Evolutionary conservation across 2,797 vertebrate genomes (phyloP).

Genomic region (Delichon dasypus): DNA sequence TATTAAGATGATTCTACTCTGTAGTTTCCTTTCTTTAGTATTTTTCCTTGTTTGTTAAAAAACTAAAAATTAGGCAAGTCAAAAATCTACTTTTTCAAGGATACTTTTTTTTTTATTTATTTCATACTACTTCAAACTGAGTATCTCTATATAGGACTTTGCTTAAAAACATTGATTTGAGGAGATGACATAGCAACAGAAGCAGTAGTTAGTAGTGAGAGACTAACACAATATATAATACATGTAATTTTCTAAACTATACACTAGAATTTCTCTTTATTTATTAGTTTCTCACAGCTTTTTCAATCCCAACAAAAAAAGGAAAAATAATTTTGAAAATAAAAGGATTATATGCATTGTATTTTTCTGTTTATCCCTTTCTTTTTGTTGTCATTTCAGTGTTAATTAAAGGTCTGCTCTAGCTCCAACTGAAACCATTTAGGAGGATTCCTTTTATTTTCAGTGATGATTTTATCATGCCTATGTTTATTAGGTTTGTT

Average conservation of each 20-base stretch:
- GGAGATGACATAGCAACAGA: background rate
- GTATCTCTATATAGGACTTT: background rate
- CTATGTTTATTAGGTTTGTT: slow-evolving; percentile 11
- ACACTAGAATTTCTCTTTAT: background rate
- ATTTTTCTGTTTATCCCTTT: background rate
- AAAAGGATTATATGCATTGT: background rate
- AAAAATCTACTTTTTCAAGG: background rate
- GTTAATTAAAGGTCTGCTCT: slow-evolving; percentile 7
- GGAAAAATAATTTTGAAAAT: background rate
- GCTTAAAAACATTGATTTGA: background rate
- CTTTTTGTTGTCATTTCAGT: background rate
- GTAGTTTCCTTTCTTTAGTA: background rate
- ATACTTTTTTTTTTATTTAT: background rate
- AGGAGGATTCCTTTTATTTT: slow-evolving; percentile 36
- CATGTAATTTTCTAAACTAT: background rate
- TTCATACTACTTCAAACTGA: background rate
- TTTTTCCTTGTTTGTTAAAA: background rate
- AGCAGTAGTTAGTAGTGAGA: background rate
- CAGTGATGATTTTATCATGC: slow-evolving; percentile 40
- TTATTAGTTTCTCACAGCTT: background rate
- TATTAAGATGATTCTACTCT: background rate
- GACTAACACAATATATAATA: background rate
- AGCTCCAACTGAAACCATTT: background rate
- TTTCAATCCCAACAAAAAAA: background rate
- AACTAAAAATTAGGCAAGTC: background rate